These are phyloP conservation scores for Semaprochilodus insignis DNA, from an alignment of 2,797 vertebrate species.

Conservation along the genomic window DNA sequence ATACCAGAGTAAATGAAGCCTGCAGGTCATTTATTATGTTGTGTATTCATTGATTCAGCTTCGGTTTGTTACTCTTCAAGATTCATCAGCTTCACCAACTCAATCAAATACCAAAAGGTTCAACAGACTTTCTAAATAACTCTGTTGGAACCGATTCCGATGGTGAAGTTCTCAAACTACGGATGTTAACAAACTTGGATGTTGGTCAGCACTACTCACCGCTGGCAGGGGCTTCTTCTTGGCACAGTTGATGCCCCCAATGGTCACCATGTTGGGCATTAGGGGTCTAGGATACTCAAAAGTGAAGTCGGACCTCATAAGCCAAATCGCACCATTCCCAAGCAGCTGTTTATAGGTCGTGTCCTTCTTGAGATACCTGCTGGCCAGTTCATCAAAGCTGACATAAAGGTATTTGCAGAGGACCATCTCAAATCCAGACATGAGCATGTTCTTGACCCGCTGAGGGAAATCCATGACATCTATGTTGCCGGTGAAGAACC, in stretches of 20 bases:
- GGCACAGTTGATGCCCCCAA: constrained; percentile 22
- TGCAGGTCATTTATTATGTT: too few species aligned
- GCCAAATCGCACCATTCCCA: constrained; percentile 52
- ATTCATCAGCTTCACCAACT: too few species aligned
- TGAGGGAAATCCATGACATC: constrained; percentile 75
- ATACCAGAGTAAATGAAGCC: too few species aligned
- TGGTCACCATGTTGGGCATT: constrained; percentile 28
- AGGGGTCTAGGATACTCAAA: not conserved
- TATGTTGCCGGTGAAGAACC: constrained; percentile 58
- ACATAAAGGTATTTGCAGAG: constrained; percentile 61
- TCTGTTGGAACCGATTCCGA: too few species aligned
- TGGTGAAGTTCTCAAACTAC: too few species aligned
- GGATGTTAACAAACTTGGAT: too few species aligned
- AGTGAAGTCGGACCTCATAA: not conserved
- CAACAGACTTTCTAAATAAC: too few species aligned
- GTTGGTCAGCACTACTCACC: too few species aligned
- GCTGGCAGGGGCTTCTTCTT: not conserved
- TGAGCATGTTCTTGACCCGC: constrained; percentile 71
- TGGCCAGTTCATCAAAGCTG: constrained; percentile 71
- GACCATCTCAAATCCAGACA: constrained; percentile 55
- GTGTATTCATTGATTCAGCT: too few species aligned
- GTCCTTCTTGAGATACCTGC: constrained; percentile 59
- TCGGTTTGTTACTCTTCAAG: too few species aligned
- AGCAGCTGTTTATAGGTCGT: constrained; percentile 70
- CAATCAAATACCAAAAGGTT: too few species aligned